These are phyloP conservation scores for Branchinecta lynchi DNA, from an alignment of 1,140 invertebrate genomes.

Conservation along the genomic window DNA sequence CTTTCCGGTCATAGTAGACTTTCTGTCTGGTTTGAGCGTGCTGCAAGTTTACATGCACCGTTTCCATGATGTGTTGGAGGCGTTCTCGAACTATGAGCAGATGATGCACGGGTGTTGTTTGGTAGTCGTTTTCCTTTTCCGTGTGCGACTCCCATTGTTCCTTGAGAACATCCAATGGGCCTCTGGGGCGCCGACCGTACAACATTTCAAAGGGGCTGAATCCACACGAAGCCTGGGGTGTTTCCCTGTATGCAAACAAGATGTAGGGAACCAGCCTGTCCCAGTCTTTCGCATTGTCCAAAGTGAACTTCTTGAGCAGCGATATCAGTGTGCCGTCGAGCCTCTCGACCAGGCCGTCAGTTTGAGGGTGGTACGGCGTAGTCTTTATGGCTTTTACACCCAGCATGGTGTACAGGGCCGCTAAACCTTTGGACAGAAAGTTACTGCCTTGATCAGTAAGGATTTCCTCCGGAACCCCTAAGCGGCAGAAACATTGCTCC, in stretches of 20 bases:
- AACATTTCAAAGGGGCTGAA: slow-evolving; percentile 33
- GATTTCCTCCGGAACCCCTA: slow-evolving; percentile 23
- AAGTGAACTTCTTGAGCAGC: slow-evolving; percentile 18
- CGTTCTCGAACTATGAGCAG: too few species aligned
- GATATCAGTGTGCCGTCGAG: slow-evolving; percentile 25
- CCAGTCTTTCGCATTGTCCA: too few species aligned
- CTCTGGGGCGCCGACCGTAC: slow-evolving; percentile 29
- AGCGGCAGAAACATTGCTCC: slow-evolving; percentile 25
- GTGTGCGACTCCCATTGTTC: too few species aligned
- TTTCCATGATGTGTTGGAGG: too few species aligned
- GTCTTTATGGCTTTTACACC: slow-evolving; percentile 21
- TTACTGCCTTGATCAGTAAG: slow-evolving; percentile 26
- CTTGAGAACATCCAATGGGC: too few species aligned
- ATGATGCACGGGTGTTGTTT: too few species aligned
- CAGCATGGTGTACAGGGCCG: slow-evolving; percentile 21
- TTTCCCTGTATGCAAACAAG: too few species aligned
- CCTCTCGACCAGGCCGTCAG: slow-evolving; percentile 9
- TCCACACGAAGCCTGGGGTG: slow-evolving; percentile 29
- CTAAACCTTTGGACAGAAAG: slow-evolving; percentile 18
- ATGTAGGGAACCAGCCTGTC: too few species aligned
- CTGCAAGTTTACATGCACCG: too few species aligned
- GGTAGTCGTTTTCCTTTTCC: slow-evolving; percentile 21
- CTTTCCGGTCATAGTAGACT: too few species aligned
- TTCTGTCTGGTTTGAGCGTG: too few species aligned
- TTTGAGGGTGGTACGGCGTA: slow-evolving; percentile 12